Evolutionary conservation across 1,140 invertebrate species (phyloP), one percentile per base, ranked within the genome.

Genomic region (Drosophila ironensis): DNA sequence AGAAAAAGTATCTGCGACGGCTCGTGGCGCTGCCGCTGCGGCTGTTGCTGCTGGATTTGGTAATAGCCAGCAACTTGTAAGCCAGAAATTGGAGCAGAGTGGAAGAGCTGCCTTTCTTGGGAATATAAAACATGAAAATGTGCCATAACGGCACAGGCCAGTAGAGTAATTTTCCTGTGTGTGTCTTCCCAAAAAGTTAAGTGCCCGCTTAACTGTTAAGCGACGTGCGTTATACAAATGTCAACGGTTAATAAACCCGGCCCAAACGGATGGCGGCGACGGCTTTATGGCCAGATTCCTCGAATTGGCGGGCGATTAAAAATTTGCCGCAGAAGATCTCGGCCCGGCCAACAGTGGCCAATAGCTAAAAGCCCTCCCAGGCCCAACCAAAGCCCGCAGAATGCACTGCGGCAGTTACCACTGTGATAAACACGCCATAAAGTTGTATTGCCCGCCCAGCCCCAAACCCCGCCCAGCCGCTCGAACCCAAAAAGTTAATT

Each of bases 151-250:
- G 78, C 64, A 78, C 69, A 16, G 14, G 20, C 47, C 12, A 16
- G 33, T 8, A 57, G 57, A n/a, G n/a, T n/a, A n/a, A n/a, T n/a
- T n/a, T n/a, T 20, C 54, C 69, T 59, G 27, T 40, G 19, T 33
- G 28, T 12, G 40, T 60, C 59, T 60, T 27, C 22, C 38, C 20
- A 22, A 22, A 9, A 38, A 75, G 69, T 82, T 81, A 81, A 73
- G 51, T 73, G 56, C 28, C 12, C 68, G 37, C 54, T 56, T 84
- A 84, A 84, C 78, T 78, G 78, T 84, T 70, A 56, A 69, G 20
- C 73, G 78, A 73, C 63, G 72, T 84, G 70, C 70, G 78, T 84
- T 84, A 51, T 73, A 61, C 63, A 84, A 84, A 84, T 84, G 78
- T 86, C 78, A 84, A 84, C 78, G 80, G 69, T 84, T 84, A 84